Conservation (phyloP, 2,113 vertebrate genomes). For the Elanoides forficatus region DNA sequence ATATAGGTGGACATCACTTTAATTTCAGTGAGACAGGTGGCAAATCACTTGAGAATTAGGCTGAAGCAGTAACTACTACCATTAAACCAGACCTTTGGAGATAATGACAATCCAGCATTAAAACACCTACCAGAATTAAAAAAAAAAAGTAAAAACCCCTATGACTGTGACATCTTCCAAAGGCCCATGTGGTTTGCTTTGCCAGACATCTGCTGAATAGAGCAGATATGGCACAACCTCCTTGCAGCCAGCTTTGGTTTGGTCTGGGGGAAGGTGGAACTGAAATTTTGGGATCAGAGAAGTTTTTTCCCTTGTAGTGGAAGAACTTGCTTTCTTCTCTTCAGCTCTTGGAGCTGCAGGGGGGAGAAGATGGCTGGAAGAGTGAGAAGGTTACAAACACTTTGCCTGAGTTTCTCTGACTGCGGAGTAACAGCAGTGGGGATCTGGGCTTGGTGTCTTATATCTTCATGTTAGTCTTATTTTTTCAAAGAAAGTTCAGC, state of each 20-base stretch:
- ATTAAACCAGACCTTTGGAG: background rate
- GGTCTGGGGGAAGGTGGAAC: background rate
- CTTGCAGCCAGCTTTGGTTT: background rate
- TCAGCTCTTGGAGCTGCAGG: background rate
- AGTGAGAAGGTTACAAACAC: background rate
- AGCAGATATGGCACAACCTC: background rate
- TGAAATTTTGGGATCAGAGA: background rate
- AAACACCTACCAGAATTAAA: background rate
- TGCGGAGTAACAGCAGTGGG: background rate
- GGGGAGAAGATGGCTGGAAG: background rate
- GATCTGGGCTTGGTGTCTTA: background rate
- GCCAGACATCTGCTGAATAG: background rate
- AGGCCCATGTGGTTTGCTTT: background rate
- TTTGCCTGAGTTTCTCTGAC: background rate
- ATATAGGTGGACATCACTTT: background rate
- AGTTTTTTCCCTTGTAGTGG: background rate
- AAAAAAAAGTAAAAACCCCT: background rate
- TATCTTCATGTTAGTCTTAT: background rate
- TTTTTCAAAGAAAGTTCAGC: background rate
- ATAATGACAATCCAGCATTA: background rate
- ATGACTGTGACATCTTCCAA: background rate
- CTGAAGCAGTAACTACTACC: background rate
- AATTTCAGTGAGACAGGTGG: background rate
- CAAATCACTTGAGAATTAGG: background rate
- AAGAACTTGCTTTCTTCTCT: background rate